These are phyloP conservation scores for Andrena cerasifolii DNA, from an alignment of 1,140 invertebrate species.

Conservation along the genomic window DNA sequence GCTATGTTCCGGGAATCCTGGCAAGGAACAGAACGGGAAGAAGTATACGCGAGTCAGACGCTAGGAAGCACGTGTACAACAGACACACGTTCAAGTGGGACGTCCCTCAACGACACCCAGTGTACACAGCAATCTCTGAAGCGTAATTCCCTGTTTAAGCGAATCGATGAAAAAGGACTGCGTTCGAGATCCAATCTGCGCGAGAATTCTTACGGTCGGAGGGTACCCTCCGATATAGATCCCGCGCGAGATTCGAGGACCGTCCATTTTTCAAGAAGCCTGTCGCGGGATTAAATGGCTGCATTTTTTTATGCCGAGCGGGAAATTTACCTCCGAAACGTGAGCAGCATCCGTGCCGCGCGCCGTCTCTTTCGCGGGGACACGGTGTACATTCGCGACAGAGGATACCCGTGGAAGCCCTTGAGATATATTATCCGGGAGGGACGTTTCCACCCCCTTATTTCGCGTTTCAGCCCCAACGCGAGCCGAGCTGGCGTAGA, in stretches of 20 bases:
- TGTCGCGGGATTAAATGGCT: constrained; percentile 20
- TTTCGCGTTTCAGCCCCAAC: constrained; percentile 56
- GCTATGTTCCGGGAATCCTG: too few species aligned
- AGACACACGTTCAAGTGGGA: too few species aligned
- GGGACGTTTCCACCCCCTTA: constrained; percentile 63
- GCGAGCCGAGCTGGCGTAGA: constrained; percentile 22
- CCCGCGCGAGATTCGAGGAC: background rate
- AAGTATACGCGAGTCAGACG: too few species aligned
- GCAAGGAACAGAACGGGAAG: too few species aligned
- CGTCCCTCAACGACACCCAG: too few species aligned
- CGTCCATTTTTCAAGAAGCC: constrained; percentile 1
- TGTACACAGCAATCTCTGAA: background rate
- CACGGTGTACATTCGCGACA: constrained; percentile 20
- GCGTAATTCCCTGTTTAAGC: background rate
- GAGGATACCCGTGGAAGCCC: constrained; percentile 24
- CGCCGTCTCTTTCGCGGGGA: constrained; percentile 44
- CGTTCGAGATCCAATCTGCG: background rate
- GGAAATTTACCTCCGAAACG: constrained; percentile 37
- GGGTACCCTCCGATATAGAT: background rate
- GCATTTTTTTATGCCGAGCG: background rate
- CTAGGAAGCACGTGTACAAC: too few species aligned
- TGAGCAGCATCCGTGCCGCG: constrained; percentile 28
- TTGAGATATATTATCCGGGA: constrained; percentile 68
- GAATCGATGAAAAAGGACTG: background rate
- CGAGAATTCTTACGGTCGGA: background rate